Evolutionary conservation across 2,888 invertebrate species (phyloP).

Genomic region (Onchidella celtica): DNA sequence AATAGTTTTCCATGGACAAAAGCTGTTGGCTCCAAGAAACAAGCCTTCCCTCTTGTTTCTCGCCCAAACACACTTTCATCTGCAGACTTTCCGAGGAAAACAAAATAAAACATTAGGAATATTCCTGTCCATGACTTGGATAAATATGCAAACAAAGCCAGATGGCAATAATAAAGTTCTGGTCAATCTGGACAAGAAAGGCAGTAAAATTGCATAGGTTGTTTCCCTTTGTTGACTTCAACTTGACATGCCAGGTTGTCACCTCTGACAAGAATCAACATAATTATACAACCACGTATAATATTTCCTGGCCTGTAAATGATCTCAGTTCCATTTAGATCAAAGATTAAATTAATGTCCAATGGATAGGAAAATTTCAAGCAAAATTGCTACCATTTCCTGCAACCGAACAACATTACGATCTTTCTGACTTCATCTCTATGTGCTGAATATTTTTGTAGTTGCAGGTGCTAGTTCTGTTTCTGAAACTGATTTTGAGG

Average conservation of each 20-base stretch:
- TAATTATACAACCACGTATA: too few species aligned
- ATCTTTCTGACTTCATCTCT: too few species aligned
- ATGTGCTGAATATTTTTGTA: too few species aligned
- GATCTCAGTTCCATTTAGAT: too few species aligned
- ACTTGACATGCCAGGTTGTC: too few species aligned
- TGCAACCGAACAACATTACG: too few species aligned
- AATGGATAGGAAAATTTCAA: too few species aligned
- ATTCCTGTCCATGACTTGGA: neutral
- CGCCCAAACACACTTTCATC: neutral
- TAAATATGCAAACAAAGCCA: neutral
- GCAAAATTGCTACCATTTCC: too few species aligned
- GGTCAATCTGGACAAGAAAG: neutral
- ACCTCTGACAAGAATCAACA: neutral
- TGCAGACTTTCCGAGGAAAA: neutral
- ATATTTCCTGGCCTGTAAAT: too few species aligned
- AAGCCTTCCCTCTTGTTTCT: slow-evolving; percentile 23
- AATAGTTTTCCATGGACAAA: neutral
- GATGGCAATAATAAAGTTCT: neutral
- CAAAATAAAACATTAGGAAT: neutral
- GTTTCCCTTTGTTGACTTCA: neutral
- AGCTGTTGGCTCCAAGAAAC: neutral
- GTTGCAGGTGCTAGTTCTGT: too few species aligned
- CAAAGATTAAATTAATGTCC: too few species aligned
- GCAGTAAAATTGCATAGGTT: neutral
- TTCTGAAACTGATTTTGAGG: too few species aligned